phyloP scores from a whole-genome alignment of 1,140 invertebrate genomes.

The Drosophila sturtevanti region DNA sequence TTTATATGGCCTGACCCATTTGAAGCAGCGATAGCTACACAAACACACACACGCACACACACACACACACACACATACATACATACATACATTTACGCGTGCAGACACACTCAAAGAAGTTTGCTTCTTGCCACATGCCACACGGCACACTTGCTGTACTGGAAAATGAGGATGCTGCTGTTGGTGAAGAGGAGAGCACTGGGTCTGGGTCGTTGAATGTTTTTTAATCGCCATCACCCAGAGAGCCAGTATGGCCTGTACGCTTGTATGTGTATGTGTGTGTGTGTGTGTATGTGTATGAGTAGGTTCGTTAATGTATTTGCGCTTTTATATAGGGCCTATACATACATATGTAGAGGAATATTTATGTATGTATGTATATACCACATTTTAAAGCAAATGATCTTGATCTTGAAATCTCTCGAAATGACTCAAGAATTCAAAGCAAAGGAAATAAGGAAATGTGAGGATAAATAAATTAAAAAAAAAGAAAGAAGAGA shows the following conservation, averaged over 20 bases:
- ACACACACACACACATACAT: background rate
- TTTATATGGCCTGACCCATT: constrained; percentile 75
- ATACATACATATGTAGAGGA: constrained; percentile 1
- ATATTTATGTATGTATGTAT: constrained; percentile 21
- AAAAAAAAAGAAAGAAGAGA: background rate
- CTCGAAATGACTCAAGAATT: constrained; percentile 9
- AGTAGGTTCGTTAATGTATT: background rate
- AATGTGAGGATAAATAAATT: background rate
- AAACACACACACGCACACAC: background rate
- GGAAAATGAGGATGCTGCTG: constrained; percentile 15
- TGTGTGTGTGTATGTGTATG: constrained; percentile 6
- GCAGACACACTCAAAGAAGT: constrained; percentile 15
- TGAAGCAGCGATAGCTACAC: constrained; percentile 56
- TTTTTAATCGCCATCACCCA: constrained; percentile 38
- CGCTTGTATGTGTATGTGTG: constrained; percentile 4
- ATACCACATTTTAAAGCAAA: constrained; percentile 12
- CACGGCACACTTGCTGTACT: constrained; percentile 14
- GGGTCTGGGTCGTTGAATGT: constrained; percentile 66
- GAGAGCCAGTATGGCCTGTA: background rate
- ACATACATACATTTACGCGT: background rate
- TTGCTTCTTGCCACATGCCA: constrained; percentile 30
- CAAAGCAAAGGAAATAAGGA: constrained; percentile 21
- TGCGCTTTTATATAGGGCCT: background rate
- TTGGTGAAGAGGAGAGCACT: constrained; percentile 54
- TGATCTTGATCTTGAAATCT: constrained; percentile 19